These are phyloP conservation scores for Dasysyrphus albostriatus DNA, from an alignment of 2,888 invertebrate genomes.

Conservation along the genomic window DNA sequence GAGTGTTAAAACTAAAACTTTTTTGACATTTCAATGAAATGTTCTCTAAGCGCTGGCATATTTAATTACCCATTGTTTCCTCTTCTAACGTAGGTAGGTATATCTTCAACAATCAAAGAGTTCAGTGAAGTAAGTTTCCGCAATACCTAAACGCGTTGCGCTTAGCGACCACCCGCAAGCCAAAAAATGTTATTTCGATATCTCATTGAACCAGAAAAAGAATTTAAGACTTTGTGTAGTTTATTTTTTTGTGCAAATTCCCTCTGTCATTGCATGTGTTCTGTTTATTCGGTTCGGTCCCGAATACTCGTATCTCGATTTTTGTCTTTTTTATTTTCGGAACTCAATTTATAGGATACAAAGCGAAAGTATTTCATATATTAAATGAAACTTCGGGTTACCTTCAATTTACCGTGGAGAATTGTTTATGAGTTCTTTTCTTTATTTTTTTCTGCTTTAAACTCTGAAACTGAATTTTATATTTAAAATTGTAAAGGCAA, in stretches of 20 bases:
- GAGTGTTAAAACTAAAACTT: slow-evolving; percentile 32
- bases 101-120: background rate
- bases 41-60: slow-evolving; percentile 24
- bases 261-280: slow-evolving; percentile 52
- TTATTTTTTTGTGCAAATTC: slow-evolving; percentile 12
- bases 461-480: background rate
- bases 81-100: background rate
- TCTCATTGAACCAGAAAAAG: slow-evolving; percentile 65
- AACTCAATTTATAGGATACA: background rate
- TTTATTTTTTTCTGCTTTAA: background rate
- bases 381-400: slow-evolving; percentile 12
- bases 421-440: background rate
- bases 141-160: slow-evolving; percentile 30
- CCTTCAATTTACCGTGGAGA: slow-evolving; percentile 36
- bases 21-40: slow-evolving; percentile 64
- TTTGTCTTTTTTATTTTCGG: background rate
- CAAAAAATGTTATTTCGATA: slow-evolving; percentile 69
- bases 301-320: background rate
- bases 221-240: background rate
- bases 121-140: slow-evolving; percentile 22
- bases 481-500: slow-evolving; percentile 47
- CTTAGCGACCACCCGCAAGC: slow-evolving; percentile 41
- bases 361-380: background rate
- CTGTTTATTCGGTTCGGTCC: slow-evolving; percentile 35
- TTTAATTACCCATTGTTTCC: background rate